Conservation (phyloP, 2,113 vertebrate species). For the Zosterops hypoxanthus region DNA sequence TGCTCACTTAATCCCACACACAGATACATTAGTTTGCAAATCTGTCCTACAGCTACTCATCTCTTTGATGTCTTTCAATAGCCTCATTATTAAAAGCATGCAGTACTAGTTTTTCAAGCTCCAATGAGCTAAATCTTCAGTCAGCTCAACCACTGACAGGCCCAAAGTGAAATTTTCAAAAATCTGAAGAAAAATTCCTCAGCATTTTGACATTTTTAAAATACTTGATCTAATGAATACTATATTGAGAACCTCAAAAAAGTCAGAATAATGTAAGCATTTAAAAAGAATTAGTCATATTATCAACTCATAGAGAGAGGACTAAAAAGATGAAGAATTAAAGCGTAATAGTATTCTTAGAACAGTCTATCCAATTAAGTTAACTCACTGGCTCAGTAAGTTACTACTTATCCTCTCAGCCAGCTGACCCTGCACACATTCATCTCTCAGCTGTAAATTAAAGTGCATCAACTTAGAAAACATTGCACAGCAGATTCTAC, state of each 20-base stretch:
- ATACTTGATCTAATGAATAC: background rate
- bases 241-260: background rate
- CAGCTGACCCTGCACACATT: background rate
- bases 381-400: slow-evolving; percentile 15
- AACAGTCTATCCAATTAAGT: slow-evolving; percentile 39
- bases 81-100: background rate
- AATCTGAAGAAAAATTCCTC: background rate
- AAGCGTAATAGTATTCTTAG: background rate
- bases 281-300: background rate
- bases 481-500: background rate
- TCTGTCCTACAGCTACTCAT: background rate
- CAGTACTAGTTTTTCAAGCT: background rate
- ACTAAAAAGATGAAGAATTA: slow-evolving; percentile 59
- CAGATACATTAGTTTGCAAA: background rate
- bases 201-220: background rate
- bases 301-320: background rate
- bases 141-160: background rate
- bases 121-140: background rate
- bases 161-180: background rate
- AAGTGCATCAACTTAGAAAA: background rate
- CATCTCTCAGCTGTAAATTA: background rate
- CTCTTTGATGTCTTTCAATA: background rate
- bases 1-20: background rate
- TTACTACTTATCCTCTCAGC: slow-evolving; percentile 24
- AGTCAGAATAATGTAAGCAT: background rate